Percentiles rank a stretch among this genome's conserved stretches.
Evolutionary conservation across 2,888 invertebrate genomes (phyloP).

Genomic region (Ochropleura plecta): DNA sequence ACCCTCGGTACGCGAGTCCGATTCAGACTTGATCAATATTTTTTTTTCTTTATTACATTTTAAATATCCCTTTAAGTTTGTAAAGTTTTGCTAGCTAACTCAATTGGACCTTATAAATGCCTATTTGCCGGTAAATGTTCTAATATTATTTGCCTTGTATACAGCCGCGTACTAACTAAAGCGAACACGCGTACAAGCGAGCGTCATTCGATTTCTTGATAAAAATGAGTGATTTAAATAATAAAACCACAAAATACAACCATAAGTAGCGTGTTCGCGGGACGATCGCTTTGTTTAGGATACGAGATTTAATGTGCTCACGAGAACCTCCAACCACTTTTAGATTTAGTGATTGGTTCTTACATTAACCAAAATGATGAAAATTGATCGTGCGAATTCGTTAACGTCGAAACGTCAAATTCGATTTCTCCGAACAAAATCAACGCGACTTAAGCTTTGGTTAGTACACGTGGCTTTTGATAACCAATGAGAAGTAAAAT

Average conservation of each 20-base stretch:
- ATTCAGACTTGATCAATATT: too few species aligned
- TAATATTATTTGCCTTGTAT: not conserved
- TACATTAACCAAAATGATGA: not conserved
- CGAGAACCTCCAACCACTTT: too few species aligned
- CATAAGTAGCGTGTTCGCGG: not conserved
- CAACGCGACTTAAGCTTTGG: not conserved
- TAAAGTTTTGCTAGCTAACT: not conserved
- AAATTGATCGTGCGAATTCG: not conserved
- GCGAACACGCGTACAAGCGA: not conserved
- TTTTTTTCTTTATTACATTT: not conserved
- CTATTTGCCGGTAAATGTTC: constrained; percentile 3
- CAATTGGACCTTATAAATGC: not conserved
- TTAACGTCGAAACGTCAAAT: not conserved
- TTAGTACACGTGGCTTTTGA: not conserved
- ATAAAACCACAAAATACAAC: not conserved
- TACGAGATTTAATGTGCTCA: not conserved
- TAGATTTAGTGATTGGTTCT: not conserved
- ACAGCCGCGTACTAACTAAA: not conserved
- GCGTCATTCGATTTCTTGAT: not conserved
- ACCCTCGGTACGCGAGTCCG: too few species aligned
- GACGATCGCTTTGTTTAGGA: not conserved
- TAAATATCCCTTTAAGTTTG: not conserved
- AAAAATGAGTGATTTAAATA: not conserved
- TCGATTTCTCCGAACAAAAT: not conserved
- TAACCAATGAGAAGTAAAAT: not conserved